A percentile compares a stretch with the other conserved stretches of the same genome.
Conservation (phyloP, 2,888 invertebrate genomes). For the Rotaria magnacalcarata region DNA sequence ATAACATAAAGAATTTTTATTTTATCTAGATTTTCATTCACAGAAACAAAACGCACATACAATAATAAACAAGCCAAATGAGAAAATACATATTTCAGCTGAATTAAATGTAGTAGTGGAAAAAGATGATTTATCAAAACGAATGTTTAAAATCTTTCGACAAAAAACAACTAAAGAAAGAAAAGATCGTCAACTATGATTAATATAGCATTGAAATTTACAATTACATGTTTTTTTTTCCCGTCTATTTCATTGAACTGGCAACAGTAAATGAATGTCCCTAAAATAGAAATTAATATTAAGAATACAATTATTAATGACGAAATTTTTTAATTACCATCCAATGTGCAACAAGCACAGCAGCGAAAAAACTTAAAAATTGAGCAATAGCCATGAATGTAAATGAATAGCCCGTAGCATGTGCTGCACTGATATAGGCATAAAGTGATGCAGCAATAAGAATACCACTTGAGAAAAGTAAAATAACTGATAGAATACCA, state of each 20-base stretch:
- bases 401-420: background rate
- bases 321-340: background rate
- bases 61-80: too few species aligned
- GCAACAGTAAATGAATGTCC: conserved; percentile 8
- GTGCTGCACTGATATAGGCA: too few species aligned
- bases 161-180: too few species aligned
- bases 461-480: conserved; percentile 31
- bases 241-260: background rate
- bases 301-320: background rate
- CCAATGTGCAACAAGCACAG: conserved; percentile 32
- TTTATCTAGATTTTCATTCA: too few species aligned
- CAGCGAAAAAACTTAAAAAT: conserved; percentile 13
- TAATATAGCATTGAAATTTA: background rate
- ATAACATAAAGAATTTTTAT: too few species aligned
- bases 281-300: background rate
- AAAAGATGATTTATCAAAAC: too few species aligned
- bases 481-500: background rate
- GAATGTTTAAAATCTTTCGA: too few species aligned
- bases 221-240: background rate
- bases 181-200: too few species aligned
- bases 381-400: conserved; percentile 12
- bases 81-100: too few species aligned
- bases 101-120: too few species aligned
- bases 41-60: too few species aligned
- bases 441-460: background rate